These are phyloP conservation scores for Petrocephalus sullivani DNA, from an alignment of 2,797 vertebrate genomes.

Conservation along the genomic window DNA sequence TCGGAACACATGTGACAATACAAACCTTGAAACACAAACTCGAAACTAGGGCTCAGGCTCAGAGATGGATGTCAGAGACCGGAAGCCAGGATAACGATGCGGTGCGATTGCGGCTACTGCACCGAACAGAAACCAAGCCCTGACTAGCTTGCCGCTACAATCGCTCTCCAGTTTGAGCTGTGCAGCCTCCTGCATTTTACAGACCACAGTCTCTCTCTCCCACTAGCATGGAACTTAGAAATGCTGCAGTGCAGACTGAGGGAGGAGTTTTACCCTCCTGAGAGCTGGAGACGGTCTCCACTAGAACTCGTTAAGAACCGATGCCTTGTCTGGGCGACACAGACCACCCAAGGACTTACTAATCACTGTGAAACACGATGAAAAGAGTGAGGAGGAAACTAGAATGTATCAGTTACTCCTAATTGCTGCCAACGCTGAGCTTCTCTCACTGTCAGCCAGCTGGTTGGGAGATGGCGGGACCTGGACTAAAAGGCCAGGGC, in stretches of 20 bases:
- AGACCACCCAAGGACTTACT: neutral
- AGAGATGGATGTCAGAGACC: neutral
- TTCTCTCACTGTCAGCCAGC: neutral
- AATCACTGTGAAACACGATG: neutral
- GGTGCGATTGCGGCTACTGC: constrained; percentile 43
- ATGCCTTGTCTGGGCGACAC: neutral
- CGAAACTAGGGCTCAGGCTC: neutral
- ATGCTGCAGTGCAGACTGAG: neutral
- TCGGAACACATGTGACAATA: neutral
- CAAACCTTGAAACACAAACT: neutral
- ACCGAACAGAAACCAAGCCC: constrained; percentile 15
- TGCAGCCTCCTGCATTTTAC: neutral
- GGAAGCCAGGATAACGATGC: constrained; percentile 16
- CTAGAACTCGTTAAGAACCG: neutral
- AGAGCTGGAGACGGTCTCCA: neutral
- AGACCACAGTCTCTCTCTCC: neutral
- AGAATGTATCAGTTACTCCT: neutral
- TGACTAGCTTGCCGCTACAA: neutral
- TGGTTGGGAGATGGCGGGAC: neutral
- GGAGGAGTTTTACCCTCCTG: neutral
- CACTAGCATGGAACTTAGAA: neutral
- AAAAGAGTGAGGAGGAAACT: neutral
- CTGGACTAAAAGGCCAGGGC: neutral
- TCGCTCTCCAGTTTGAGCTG: neutral
- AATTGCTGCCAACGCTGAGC: neutral